Percentiles rank a stretch among this genome's conserved stretches.
phyloP scores from a whole-genome alignment of 2,888 invertebrate species.

The Cecidostiba fungosa region DNA sequence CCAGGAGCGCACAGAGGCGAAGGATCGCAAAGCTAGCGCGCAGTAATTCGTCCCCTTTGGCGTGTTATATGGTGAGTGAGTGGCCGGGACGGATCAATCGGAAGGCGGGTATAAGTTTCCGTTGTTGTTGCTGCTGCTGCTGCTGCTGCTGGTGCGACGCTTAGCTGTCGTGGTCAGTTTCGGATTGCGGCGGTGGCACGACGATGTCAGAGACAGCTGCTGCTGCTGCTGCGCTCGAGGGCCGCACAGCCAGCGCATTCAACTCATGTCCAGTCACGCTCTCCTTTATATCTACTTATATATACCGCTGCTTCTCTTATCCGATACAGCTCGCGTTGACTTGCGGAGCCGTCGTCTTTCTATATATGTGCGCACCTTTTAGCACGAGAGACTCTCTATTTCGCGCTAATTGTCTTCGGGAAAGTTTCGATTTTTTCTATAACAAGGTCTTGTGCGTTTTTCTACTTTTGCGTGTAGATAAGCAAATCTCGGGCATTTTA shows the following conservation, averaged over 20 bases:
- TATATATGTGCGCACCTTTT: too few species aligned
- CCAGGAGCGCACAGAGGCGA: neutral
- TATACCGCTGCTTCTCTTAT: constrained; percentile 60
- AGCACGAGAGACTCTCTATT: neutral
- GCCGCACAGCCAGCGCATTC: constrained; percentile 75
- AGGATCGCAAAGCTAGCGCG: constrained; percentile 56
- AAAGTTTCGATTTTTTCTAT: neutral
- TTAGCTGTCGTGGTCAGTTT: constrained; percentile 80
- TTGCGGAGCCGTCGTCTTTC: neutral
- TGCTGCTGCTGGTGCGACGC: constrained; percentile 69
- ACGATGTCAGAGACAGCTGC: constrained; percentile 79
- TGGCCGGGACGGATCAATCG: constrained; percentile 79
- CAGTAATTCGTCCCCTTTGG: constrained; percentile 77
- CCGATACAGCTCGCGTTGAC: constrained; percentile 22
- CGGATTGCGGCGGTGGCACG: constrained; percentile 73
- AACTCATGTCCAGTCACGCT: constrained; percentile 78
- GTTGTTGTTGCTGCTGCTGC: constrained; percentile 77
- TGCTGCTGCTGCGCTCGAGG: constrained; percentile 71
- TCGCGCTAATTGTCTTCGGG: neutral
- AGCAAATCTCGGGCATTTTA: constrained; percentile 36
- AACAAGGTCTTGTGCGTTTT: neutral
- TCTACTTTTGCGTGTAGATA: constrained; percentile 8
- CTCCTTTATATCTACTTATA: constrained; percentile 79
- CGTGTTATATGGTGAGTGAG: constrained; percentile 74
- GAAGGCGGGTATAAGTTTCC: constrained; percentile 79